These are phyloP conservation scores for Brachypteracias leptosomus DNA, from an alignment of 2,113 vertebrate species.

Conservation along the genomic window DNA sequence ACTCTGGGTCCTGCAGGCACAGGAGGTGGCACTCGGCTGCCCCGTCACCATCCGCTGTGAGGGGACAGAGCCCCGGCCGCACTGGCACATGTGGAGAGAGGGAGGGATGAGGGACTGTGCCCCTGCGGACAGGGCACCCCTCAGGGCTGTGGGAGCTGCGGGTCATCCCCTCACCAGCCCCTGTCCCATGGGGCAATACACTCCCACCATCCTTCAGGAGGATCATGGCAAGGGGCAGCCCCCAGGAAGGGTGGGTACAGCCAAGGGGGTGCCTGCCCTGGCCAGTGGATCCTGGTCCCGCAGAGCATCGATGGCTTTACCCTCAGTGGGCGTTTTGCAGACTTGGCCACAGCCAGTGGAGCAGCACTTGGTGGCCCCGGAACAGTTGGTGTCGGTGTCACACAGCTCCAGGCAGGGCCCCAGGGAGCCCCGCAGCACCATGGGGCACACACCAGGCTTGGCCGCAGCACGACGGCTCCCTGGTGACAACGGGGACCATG, in stretches of 20 bases:
- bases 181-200: background rate
- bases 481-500: background rate
- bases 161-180: background rate
- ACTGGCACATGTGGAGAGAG: background rate
- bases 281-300: background rate
- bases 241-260: background rate
- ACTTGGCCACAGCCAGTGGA: background rate
- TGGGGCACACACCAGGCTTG: background rate
- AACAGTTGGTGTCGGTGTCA: background rate
- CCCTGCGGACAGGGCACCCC: background rate
- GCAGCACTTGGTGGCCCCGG: background rate
- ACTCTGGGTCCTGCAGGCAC: conserved; percentile 34
- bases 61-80: background rate
- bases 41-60: rapidly evolving
- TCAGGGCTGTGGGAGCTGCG: rapidly evolving
- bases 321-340: conserved; percentile 15
- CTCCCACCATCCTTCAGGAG: rapidly evolving
- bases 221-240: rapidly evolving
- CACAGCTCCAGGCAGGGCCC: conserved; percentile 45
- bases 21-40: background rate
- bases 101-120: background rate
- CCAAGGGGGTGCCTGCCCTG: background rate
- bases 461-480: rapidly evolving
- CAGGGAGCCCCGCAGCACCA: conserved; percentile 40
- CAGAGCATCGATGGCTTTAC: background rate